A percentile compares a stretch with the other conserved stretches of the same genome.
Conservation (phyloP, 2,113 vertebrate genomes). For the Sorex fumeus region DNA sequence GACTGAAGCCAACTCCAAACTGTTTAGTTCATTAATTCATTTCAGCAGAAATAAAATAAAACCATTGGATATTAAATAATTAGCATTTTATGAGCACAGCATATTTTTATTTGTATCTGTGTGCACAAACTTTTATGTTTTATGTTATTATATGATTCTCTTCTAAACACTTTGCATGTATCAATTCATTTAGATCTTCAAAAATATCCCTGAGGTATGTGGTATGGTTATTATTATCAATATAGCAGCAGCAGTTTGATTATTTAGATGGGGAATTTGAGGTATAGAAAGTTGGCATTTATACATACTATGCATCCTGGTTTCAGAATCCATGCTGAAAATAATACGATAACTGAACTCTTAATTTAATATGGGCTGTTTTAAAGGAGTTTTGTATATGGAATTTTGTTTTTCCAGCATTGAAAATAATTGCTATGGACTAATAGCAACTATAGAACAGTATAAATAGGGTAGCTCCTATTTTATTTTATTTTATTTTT, state of each 20-base stretch:
- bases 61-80: constrained; percentile 83
- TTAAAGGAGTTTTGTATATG: not conserved
- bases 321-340: not conserved
- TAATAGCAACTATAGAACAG: not conserved
- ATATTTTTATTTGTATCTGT: not conserved
- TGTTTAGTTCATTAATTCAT: constrained; percentile 81
- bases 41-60: constrained; percentile 61
- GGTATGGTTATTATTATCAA: constrained; percentile 1
- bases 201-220: not conserved
- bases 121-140: not conserved
- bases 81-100: constrained; percentile 35
- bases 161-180: not conserved
- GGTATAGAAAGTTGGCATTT: not conserved
- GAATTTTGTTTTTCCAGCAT: constrained; percentile 15
- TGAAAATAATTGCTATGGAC: not conserved
- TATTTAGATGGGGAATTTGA: not conserved
- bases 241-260: not conserved
- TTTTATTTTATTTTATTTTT: too few species aligned
- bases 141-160: not conserved
- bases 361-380: not conserved
- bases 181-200: constrained; percentile 45
- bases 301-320: not conserved
- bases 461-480: not conserved
- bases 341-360: not conserved
- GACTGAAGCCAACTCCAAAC: constrained; percentile 76